phyloP scores from a whole-genome alignment of 2,888 invertebrate species.

The Drosophila sordidapex region DNA sequence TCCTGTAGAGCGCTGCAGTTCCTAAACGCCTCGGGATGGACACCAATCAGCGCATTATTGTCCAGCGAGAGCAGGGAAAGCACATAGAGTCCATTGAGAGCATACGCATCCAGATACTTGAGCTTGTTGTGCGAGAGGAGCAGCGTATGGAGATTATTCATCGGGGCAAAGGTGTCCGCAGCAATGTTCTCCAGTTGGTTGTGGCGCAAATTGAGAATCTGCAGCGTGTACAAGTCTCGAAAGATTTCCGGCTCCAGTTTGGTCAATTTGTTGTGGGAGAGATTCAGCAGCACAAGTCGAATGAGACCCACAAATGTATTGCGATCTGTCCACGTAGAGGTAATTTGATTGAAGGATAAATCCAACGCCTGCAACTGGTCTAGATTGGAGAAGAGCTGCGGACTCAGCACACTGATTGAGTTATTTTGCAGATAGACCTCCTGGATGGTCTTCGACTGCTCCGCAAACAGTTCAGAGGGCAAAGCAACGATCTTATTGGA shows the following conservation, averaged over 20 bases:
- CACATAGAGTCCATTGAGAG: slow-evolving; percentile 94
- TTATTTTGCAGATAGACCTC: slow-evolving; percentile 96
- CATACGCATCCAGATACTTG: slow-evolving; percentile 93
- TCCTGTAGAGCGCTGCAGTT: slow-evolving; percentile 96
- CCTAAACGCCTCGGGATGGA: slow-evolving; percentile 94
- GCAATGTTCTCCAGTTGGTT: slow-evolving; percentile 93
- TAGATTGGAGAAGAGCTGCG: slow-evolving; percentile 93
- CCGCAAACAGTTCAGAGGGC: slow-evolving; percentile 93
- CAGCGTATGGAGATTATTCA: slow-evolving; percentile 96
- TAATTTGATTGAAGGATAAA: slow-evolving; percentile 93
- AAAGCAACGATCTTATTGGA: slow-evolving; percentile 95
- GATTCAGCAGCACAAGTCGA: slow-evolving; percentile 93
- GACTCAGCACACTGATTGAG: slow-evolving; percentile 93
- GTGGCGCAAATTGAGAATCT: slow-evolving; percentile 93
- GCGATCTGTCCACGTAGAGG: slow-evolving; percentile 94
- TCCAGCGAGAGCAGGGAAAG: slow-evolving; percentile 93
- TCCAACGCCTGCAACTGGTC: slow-evolving; percentile 93
- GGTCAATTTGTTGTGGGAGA: slow-evolving; percentile 93
- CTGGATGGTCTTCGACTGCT: slow-evolving; percentile 91
- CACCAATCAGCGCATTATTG: slow-evolving; percentile 92
- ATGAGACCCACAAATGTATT: slow-evolving; percentile 95
- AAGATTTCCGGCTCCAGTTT: slow-evolving; percentile 93
- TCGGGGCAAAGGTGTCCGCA: slow-evolving; percentile 94
- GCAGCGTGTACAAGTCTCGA: slow-evolving; percentile 93
- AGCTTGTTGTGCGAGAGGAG: slow-evolving; percentile 94